Percentiles rank a stretch among this genome's conserved stretches.
Conservation (phyloP, 2,113 vertebrate genomes). For the Mesocricetus auratus region DNA sequence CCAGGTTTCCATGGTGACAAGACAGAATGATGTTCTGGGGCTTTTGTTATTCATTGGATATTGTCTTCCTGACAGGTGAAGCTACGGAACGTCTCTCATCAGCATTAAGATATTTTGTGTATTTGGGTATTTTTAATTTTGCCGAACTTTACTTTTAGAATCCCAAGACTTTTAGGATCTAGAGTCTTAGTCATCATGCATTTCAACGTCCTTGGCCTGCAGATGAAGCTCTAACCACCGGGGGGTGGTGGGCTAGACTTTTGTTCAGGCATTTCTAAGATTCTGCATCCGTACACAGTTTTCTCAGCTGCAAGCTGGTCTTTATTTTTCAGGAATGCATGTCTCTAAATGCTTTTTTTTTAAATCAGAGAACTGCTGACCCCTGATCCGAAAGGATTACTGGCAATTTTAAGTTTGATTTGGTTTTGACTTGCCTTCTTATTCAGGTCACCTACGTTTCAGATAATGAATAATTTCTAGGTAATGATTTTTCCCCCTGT, state of each 20-base stretch:
- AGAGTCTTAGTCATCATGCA: not conserved
- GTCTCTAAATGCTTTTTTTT: conserved; percentile 26
- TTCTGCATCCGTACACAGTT: not conserved
- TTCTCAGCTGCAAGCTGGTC: not conserved
- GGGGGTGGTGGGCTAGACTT: not conserved
- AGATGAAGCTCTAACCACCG: not conserved
- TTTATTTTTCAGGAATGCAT: conserved; percentile 25
- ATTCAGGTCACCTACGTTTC: not conserved
- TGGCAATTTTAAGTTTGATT: not conserved
- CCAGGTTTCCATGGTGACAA: conserved; percentile 50
- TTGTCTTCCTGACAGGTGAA: conserved; percentile 21
- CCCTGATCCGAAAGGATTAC: not conserved
- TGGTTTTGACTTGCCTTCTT: not conserved
- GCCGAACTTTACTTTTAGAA: conserved; percentile 16
- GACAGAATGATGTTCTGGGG: not conserved
- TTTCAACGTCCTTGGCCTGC: not conserved
- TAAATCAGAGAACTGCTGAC: not conserved
- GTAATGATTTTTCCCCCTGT: not conserved
- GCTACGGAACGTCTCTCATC: not conserved
- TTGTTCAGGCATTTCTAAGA: conserved; percentile 9
- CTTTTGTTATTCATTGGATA: conserved; percentile 45
- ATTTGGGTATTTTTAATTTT: conserved; percentile 51
- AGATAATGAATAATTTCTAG: not conserved
- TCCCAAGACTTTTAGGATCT: conserved; percentile 10
- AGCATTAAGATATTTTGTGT: conserved; percentile 25